phyloP scores from a whole-genome alignment of 2,797 vertebrate genomes.

The Amblyopsis hoosieri region DNA sequence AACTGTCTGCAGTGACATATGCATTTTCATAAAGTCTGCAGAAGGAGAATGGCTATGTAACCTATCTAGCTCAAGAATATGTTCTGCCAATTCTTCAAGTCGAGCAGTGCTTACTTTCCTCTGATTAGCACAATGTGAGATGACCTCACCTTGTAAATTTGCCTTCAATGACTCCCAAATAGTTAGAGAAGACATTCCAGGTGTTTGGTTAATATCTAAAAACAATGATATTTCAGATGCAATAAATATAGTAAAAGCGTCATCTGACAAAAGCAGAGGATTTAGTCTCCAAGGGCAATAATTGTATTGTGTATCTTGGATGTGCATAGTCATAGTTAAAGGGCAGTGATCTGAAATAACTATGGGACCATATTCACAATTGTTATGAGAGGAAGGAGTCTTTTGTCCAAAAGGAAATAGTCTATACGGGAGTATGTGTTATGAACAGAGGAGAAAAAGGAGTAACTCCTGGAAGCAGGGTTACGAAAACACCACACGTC shows the following conservation, averaged over 20 bases:
- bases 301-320: background rate
- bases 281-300: conserved; percentile 8
- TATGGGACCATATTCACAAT: conserved; percentile 8
- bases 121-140: conserved; percentile 11
- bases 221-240: conserved; percentile 1
- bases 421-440: conserved; percentile 17
- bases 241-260: conserved; percentile 6
- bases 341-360: conserved; percentile 10
- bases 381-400: background rate
- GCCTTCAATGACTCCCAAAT: conserved; percentile 25
- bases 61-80: conserved; percentile 16
- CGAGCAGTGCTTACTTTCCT: conserved; percentile 1
- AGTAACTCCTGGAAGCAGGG: conserved; percentile 11
- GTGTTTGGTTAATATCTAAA: conserved; percentile 10
- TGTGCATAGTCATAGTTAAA: background rate
- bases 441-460: conserved; percentile 13
- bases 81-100: conserved; percentile 2
- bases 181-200: conserved; percentile 11
- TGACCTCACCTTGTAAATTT: conserved; percentile 20
- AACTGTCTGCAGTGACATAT: conserved; percentile 10
- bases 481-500: conserved; percentile 17
- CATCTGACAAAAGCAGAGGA: conserved; percentile 8
- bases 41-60: background rate
- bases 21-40: conserved; percentile 1
- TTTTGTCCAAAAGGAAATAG: conserved; percentile 13